A percentile compares a stretch with the other conserved stretches of the same genome.
Conservation (phyloP, 2,888 invertebrate species). For the Perdita meconis region DNA sequence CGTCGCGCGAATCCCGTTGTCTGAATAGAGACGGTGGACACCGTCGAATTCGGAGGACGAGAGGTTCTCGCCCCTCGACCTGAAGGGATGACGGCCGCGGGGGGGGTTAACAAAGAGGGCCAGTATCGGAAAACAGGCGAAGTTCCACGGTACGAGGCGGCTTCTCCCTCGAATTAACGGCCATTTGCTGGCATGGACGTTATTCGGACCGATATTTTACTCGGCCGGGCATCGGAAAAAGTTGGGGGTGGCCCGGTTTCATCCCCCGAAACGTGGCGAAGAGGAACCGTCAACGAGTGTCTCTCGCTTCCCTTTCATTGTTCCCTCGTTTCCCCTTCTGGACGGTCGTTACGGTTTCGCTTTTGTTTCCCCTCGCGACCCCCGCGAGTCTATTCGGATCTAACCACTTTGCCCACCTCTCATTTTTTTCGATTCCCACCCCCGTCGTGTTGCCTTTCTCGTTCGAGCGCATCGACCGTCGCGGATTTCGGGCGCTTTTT, state of each 20-base stretch:
- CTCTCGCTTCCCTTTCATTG: slow-evolving; percentile 12
- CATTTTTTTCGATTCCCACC: not conserved
- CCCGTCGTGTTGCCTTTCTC: not conserved
- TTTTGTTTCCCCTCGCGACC: slow-evolving; percentile 2
- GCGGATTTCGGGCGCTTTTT: slow-evolving; percentile 18
- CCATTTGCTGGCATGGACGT: slow-evolving; percentile 62
- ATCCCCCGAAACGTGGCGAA: not conserved
- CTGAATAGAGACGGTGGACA: slow-evolving; percentile 15
- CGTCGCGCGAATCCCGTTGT: slow-evolving; percentile 11
- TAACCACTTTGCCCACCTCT: not conserved
- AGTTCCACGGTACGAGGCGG: slow-evolving; percentile 30
- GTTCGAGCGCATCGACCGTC: slow-evolving; percentile 16
- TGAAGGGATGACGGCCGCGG: too few species aligned
- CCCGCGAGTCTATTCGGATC: not conserved
- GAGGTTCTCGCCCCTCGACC: slow-evolving; percentile 1
- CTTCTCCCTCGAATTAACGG: slow-evolving; percentile 65
- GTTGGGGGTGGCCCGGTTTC: slow-evolving; percentile 51
- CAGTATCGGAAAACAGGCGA: slow-evolving; percentile 46
- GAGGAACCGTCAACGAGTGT: slow-evolving; percentile 15
- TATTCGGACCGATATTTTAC: slow-evolving; percentile 71
- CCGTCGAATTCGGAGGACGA: not conserved
- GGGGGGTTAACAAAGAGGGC: slow-evolving; percentile 5
- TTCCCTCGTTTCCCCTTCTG: slow-evolving; percentile 2
- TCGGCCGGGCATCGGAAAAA: slow-evolving; percentile 65
- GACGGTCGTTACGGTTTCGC: not conserved